Percentiles rank a stretch among this genome's conserved stretches.
These are phyloP conservation scores for Gonatopus flavifemur DNA, from an alignment of 1,140 invertebrate species.

Conservation along the genomic window DNA sequence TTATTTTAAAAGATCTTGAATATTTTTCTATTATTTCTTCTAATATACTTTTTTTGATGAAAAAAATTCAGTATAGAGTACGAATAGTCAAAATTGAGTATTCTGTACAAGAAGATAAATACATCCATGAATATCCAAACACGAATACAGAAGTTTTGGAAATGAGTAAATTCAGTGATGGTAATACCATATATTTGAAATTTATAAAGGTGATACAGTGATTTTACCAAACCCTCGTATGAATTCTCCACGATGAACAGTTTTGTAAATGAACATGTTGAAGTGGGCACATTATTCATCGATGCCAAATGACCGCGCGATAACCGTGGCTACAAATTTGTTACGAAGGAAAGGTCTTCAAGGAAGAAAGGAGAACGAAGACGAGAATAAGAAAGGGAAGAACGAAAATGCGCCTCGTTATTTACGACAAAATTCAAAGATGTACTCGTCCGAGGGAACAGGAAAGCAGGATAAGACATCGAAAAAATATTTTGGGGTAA, in stretches of 20 bases:
- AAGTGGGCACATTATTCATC: conserved; percentile 55
- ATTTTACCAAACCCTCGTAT: too few relatives aligned
- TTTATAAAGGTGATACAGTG: too few relatives aligned
- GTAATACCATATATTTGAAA: too few relatives aligned
- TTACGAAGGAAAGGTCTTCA: conserved; percentile 8
- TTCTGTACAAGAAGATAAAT: too few relatives aligned
- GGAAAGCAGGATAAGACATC: conserved; percentile 6
- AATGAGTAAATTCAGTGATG: too few relatives aligned
- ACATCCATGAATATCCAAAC: too few relatives aligned
- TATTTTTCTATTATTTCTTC: too few relatives aligned
- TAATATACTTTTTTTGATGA: too few relatives aligned
- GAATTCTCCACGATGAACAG: conserved; percentile 1
- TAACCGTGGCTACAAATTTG: conserved; percentile 8
- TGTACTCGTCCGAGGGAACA: conserved; percentile 17
- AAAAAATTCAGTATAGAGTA: too few relatives aligned
- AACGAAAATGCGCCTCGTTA: conserved; percentile 8
- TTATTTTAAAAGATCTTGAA: too few relatives aligned
- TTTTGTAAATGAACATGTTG: conserved; percentile 40
- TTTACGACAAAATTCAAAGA: conserved; percentile 3
- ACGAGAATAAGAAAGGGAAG: conserved; percentile 7
- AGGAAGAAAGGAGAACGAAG: conserved; percentile 11
- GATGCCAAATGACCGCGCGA: conserved; percentile 38
- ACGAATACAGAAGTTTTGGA: too few relatives aligned
- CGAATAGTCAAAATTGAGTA: too few relatives aligned
- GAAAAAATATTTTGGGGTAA: conserved; percentile 12